Evolutionary conservation across 2,113 vertebrate species (phyloP), one percentile per base, ranked within the genome.

Genomic region (Onychostruthus taczanowskii): DNA sequence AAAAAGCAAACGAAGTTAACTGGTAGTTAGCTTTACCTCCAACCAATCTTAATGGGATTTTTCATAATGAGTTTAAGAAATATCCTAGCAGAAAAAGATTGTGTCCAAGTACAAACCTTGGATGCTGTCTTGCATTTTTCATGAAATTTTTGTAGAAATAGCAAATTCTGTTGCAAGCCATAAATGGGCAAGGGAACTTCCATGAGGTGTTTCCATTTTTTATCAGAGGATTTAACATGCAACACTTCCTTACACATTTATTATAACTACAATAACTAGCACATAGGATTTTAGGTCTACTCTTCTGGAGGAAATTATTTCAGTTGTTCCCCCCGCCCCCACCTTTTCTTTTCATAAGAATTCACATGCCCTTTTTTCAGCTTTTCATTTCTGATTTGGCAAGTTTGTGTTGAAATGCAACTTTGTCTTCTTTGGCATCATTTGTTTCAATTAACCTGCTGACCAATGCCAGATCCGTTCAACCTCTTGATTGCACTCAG

Each of bases 251-350:
- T 88, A 49, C 7, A 13, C 11, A 41, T 31, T 13, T 39, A 21
- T 35, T 62, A 3, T 49, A 81, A 64, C 11, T 33, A 67, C 15
- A 33, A 3, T 49, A 84, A 64, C 11, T 35, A 67, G 22, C 26
- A 63, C 12, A 68, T 41, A 11, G 3, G 8, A 85, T 66, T 86
- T 66, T 68, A 73, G 17, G 74, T 85, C 47, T 58, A 4, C 28
- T 39, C 33, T 49, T 72, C 41, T 22, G 21, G 27, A 43, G 37
- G 22, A 75, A 74, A 41, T 52, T 0, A 44, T 59, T 92, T 67
- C 28, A 67, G 10, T 14, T 87, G 30, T 26, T 78, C n/a, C 70
- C 13, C 12, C 4, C 1, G 2, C 2, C 3, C 2, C 4, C 3
- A 2, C 1, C 11, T 17, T 23, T 16, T 13, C 15, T 20, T 24